Conservation (phyloP, 2,113 vertebrate species). For the Semnornis frantzii region DNA sequence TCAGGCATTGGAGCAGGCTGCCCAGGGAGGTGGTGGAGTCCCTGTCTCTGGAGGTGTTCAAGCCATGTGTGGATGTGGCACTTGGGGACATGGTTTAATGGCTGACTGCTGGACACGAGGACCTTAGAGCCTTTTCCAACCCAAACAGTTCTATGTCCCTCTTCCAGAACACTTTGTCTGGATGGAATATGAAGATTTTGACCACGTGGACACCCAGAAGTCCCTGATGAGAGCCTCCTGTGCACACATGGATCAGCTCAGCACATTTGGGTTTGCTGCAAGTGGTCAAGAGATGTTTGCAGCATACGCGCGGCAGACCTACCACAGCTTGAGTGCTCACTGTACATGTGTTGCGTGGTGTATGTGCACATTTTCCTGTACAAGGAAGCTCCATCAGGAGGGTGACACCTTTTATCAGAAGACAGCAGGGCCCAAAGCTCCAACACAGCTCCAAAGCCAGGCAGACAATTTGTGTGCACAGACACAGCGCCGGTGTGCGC, state of each 20-base stretch:
- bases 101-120: too few relatives aligned
- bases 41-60: too few relatives aligned
- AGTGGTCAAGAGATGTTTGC: constrained; percentile 36
- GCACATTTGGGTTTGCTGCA: not conserved
- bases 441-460: not conserved
- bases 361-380: not conserved
- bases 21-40: too few relatives aligned
- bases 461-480: not conserved
- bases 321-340: constrained; percentile 53
- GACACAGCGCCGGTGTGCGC: constrained; percentile 4
- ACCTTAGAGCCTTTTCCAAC: too few relatives aligned
- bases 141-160: too few relatives aligned
- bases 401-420: constrained; percentile 19
- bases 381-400: constrained; percentile 19
- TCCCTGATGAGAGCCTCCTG: not conserved
- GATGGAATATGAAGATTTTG: fast-evolving
- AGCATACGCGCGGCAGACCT: constrained; percentile 45
- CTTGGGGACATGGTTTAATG: too few relatives aligned
- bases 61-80: too few relatives aligned
- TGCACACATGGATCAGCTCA: not conserved
- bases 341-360: not conserved
- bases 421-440: constrained; percentile 25
- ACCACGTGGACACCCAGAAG: not conserved
- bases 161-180: not conserved
- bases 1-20: too few relatives aligned